phyloP scores from a whole-genome alignment of 2,888 invertebrate species.

The Phortica okadai region DNA sequence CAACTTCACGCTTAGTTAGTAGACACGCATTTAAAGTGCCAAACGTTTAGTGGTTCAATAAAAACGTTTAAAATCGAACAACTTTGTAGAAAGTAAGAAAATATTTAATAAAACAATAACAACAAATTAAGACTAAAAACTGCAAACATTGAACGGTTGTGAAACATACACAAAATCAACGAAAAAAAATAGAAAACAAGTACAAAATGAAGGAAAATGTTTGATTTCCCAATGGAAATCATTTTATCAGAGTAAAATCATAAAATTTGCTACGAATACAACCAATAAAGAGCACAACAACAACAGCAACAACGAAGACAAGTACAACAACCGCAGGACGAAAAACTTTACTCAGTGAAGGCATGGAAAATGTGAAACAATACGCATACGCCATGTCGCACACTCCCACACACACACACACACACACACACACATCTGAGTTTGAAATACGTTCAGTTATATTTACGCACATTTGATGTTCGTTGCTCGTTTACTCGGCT shows the following conservation, averaged over 20 bases:
- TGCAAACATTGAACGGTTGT: background rate
- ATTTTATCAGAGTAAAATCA: slow-evolving; percentile 74
- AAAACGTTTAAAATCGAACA: background rate
- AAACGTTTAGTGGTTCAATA: background rate
- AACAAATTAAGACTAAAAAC: slow-evolving; percentile 20
- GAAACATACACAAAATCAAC: slow-evolving; percentile 7
- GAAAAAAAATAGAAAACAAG: slow-evolving; percentile 11
- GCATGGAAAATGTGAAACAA: background rate
- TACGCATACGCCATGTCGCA: background rate
- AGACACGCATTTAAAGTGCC: background rate
- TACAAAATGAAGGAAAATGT: slow-evolving; percentile 41
- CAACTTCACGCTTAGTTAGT: background rate
- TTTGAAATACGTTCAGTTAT: background rate
- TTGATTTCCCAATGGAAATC: slow-evolving; percentile 75
- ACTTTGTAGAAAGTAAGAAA: background rate
- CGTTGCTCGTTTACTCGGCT: background rate
- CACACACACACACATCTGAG: background rate
- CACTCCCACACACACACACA: background rate
- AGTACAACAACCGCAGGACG: background rate
- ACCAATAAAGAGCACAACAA: slow-evolving; percentile 50
- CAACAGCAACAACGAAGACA: slow-evolving; percentile 29
- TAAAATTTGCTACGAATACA: slow-evolving; percentile 72
- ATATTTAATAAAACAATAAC: slow-evolving; percentile 12
- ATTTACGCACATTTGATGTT: slow-evolving; percentile 27
- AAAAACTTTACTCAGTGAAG: background rate